Base-by-base conservation (phyloP, 2,797 vertebrate species). In the Sparus aurata region DNA sequence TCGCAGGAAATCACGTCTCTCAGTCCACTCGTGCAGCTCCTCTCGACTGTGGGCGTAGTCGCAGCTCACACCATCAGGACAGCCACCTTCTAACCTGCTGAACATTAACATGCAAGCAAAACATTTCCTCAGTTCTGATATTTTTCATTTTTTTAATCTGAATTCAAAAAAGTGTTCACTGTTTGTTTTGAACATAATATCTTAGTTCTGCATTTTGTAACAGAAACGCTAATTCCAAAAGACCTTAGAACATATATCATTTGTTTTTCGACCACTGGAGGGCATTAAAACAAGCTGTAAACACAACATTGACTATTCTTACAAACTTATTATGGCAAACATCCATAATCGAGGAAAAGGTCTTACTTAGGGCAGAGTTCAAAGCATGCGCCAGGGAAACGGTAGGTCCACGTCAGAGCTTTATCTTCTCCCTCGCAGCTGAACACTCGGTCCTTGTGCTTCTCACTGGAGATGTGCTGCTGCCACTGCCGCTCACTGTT, bases 401-500 rank as follows among this genome's bases (percentile, higher is more conserved):
- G 97, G 89, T 96, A 95, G 79, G 80, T 95, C 98, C 98, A 99
- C 77, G 93, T 92, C 17, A 98, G 96, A 34, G 95, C 96, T 90
- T 98, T 96, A 0, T 96, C 95, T 66, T 96, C 95, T 9, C 93
- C 94, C 59, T 94, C 95, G 4, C 1, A 97, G 95, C 96, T 97
- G 93, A 99, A 98, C 83, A 99, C 96, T 34, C 97, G 94, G 85
- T 99, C 97, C 87, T 99, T 99, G 95, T 99, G 98, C 80, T 97
- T 98, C 93, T 98, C 97, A 0, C 97, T 95, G 80, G 97, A 96
- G 92, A 99, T 97, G 90, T 99, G 98, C 89, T 96, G 96, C 91
- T 97, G 96, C 98, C 98, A 99, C 91, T 99, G 98, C n/a, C 97
- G 97, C 92, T 98, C 96, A 50, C 98, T 96, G 94, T 99, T 99